phyloP scores from a whole-genome alignment of 2,113 vertebrate species.

The Esox niger region DNA sequence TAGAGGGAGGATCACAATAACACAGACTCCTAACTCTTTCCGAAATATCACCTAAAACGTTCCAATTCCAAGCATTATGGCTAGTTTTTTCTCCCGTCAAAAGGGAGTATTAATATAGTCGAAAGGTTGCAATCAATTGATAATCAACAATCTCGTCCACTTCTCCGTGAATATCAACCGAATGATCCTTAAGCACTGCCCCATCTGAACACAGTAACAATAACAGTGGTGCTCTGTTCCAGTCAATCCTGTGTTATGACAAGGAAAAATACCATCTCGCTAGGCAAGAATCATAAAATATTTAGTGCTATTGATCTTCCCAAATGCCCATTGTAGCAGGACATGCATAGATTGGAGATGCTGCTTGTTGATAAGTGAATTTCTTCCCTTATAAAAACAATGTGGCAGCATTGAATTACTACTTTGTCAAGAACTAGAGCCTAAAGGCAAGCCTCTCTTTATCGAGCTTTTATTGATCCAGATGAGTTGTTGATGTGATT shows the following conservation, averaged over 20 bases:
- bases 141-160: background rate
- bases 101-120: conserved; percentile 42
- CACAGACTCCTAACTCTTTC: background rate
- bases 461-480: too few relatives aligned
- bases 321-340: conserved; percentile 30
- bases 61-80: too few relatives aligned
- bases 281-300: conserved; percentile 28
- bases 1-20: background rate
- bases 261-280: conserved; percentile 23
- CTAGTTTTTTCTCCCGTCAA: too few relatives aligned
- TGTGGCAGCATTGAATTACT: conserved; percentile 33
- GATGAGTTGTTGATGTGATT: background rate
- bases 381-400: conserved; percentile 37
- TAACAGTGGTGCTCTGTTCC: background rate
- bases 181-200: too few relatives aligned
- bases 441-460: background rate
- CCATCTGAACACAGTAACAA: background rate
- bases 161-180: background rate
- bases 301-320: conserved; percentile 45
- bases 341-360: conserved; percentile 36
- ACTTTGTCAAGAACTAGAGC: background rate
- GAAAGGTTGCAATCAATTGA: background rate
- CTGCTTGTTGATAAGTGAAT: conserved; percentile 26
- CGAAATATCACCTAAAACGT: background rate
- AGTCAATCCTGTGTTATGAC: background rate